Conservation (phyloP, 2,113 vertebrate species). For the Pyrgilauda ruficollis region DNA sequence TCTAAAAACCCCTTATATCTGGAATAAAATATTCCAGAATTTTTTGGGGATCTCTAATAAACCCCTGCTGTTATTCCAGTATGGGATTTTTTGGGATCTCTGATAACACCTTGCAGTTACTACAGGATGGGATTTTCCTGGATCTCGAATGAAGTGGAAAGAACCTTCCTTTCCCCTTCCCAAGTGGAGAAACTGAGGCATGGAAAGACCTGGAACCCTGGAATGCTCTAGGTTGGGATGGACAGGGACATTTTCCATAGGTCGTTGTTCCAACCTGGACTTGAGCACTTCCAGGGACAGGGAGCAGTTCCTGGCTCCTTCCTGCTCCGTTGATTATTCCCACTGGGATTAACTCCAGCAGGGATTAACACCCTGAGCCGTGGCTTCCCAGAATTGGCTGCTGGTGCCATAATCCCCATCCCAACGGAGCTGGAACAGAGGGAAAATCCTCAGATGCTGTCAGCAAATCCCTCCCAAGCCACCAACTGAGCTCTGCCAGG, state of each 20-base stretch:
- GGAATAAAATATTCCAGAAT: too few species aligned
- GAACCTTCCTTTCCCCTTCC: background rate
- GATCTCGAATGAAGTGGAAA: background rate
- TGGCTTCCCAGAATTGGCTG: background rate
- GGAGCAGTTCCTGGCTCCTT: background rate
- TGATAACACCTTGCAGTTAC: fast-evolving
- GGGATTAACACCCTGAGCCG: fast-evolving
- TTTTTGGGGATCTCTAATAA: fast-evolving
- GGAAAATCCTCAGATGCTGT: background rate
- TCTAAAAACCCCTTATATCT: background rate
- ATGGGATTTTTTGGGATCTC: background rate
- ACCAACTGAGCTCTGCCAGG: fast-evolving
- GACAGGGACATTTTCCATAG: background rate
- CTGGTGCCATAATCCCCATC: background rate
- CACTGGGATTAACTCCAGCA: background rate
- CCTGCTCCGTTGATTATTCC: background rate
- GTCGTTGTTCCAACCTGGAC: fast-evolving
- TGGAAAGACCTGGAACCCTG: fast-evolving
- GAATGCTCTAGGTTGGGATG: background rate
- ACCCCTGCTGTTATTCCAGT: fast-evolving
- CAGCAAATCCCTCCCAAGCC: fast-evolving
- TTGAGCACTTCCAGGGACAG: background rate
- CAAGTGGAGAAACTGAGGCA: background rate
- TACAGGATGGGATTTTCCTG: background rate
- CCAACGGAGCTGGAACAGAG: fast-evolving